Conservation (phyloP, 1,140 invertebrate species). For the Cotesia vestalis region DNA sequence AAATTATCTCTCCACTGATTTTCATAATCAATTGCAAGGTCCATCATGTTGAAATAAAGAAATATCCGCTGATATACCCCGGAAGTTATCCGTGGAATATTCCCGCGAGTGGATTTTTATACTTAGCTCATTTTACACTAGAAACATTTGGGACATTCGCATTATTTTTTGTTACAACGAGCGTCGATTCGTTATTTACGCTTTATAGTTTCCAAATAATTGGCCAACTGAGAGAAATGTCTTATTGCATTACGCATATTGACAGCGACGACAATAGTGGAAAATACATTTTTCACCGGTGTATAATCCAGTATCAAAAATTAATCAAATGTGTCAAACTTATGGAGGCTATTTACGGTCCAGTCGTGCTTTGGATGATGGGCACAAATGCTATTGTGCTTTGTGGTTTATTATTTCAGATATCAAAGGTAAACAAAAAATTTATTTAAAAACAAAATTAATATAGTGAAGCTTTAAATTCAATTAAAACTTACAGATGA, state of each 20-base stretch:
- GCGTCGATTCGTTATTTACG: conserved; percentile 47
- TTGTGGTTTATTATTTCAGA: conserved; percentile 49
- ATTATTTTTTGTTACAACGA: conserved; percentile 37
- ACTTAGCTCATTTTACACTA: conserved; percentile 39
- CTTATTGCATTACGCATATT: conserved; percentile 35
- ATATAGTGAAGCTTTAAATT: background rate
- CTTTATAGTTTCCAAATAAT: conserved; percentile 47
- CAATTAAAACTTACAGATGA: conserved; percentile 15
- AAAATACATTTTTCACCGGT: conserved; percentile 32
- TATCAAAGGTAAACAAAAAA: conserved; percentile 39
- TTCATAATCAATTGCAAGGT: conserved; percentile 8
- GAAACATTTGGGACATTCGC: conserved; percentile 31
- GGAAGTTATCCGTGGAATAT: conserved; percentile 38
- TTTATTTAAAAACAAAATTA: background rate
- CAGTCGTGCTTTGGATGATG: conserved; percentile 41
- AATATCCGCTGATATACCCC: conserved; percentile 36
- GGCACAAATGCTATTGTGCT: conserved; percentile 44
- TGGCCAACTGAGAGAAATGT: conserved; percentile 31
- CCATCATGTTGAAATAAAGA: conserved; percentile 16
- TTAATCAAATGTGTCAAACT: conserved; percentile 37
- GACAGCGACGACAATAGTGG: conserved; percentile 14
- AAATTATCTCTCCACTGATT: conserved; percentile 24
- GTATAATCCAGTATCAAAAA: conserved; percentile 30
- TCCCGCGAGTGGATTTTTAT: conserved; percentile 30
- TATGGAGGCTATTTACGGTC: conserved; percentile 45